phyloP scores from a whole-genome alignment of 2,888 invertebrate genomes.

The Terebella lapidaria region DNA sequence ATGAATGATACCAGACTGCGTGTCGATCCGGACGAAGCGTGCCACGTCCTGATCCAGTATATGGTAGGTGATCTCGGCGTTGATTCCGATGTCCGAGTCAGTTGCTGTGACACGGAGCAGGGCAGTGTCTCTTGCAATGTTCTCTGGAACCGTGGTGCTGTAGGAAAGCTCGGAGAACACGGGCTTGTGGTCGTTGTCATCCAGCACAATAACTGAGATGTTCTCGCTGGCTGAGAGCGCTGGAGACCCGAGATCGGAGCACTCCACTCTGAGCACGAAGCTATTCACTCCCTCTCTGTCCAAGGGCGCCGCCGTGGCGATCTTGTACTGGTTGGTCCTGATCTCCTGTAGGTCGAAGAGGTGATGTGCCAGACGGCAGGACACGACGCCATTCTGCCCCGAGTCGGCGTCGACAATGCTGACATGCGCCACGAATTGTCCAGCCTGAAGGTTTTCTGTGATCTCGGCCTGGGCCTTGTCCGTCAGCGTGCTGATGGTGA shows the following conservation, averaged over 20 bases:
- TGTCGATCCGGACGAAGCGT: constrained; percentile 1
- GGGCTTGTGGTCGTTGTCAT: constrained; percentile 22
- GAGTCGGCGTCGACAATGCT: constrained; percentile 89
- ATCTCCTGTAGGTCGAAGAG: constrained; percentile 78
- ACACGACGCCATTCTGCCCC: constrained; percentile 80
- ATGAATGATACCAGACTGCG: constrained; percentile 13
- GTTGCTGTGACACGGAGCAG: constrained; percentile 18
- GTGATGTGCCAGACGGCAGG: constrained; percentile 66
- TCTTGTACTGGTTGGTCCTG: constrained; percentile 55
- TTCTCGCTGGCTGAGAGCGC: background rate
- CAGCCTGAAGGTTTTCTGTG: constrained; percentile 69
- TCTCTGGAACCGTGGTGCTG: constrained; percentile 14
- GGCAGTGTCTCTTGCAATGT: constrained; percentile 12
- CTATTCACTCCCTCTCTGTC: constrained; percentile 88
- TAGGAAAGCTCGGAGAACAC: constrained; percentile 6
- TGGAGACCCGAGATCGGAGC: constrained; percentile 16
- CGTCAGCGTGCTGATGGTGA: constrained; percentile 80
- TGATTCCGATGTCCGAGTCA: constrained; percentile 31
- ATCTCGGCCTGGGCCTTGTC: constrained; percentile 63
- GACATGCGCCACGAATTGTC: constrained; percentile 88
- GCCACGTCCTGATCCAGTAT: constrained; percentile 12
- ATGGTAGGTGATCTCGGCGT: constrained; percentile 35
- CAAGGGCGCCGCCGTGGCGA: constrained; percentile 78
- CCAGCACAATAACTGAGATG: constrained; percentile 13
- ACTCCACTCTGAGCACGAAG: constrained; percentile 77